Evolutionary conservation across 2,797 vertebrate genomes (phyloP).

Genomic region (Arvicola amphibius): DNA sequence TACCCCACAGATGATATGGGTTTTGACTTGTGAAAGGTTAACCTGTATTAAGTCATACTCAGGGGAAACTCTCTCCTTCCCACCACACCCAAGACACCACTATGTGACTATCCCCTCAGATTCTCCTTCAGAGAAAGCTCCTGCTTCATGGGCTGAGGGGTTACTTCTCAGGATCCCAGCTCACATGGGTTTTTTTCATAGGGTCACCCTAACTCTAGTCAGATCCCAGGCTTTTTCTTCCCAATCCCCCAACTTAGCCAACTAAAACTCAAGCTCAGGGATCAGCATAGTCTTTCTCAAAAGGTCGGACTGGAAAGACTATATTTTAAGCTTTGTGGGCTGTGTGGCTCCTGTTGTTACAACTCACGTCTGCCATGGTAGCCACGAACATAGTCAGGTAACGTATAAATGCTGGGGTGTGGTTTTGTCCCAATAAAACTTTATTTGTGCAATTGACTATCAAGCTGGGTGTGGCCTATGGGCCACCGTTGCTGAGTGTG

Average conservation of each 20-base stretch:
- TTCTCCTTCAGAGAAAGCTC: neutral
- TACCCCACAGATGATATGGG: neutral
- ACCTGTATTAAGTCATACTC: neutral
- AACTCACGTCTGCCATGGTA: neutral
- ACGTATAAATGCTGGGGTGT: neutral
- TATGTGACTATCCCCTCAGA: neutral
- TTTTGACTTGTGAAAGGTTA: neutral
- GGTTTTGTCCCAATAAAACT: constrained; percentile 18
- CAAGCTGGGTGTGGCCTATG: neutral
- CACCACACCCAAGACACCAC: neutral
- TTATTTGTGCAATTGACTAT: neutral
- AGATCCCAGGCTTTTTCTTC: neutral
- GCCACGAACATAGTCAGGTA: neutral
- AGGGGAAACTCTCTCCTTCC: neutral
- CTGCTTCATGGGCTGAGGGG: neutral
- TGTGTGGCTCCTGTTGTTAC: neutral
- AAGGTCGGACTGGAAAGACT: neutral
- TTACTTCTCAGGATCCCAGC: neutral
- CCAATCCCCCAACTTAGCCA: neutral
- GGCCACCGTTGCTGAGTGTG: neutral
- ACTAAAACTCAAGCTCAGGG: neutral
- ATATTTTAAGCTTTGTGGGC: neutral
- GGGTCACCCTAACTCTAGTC: neutral
- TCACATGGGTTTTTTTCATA: neutral
- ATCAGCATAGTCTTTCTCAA: neutral